Evolutionary conservation across 2,113 vertebrate genomes (phyloP).

Genomic region (Perca flavescens): DNA sequence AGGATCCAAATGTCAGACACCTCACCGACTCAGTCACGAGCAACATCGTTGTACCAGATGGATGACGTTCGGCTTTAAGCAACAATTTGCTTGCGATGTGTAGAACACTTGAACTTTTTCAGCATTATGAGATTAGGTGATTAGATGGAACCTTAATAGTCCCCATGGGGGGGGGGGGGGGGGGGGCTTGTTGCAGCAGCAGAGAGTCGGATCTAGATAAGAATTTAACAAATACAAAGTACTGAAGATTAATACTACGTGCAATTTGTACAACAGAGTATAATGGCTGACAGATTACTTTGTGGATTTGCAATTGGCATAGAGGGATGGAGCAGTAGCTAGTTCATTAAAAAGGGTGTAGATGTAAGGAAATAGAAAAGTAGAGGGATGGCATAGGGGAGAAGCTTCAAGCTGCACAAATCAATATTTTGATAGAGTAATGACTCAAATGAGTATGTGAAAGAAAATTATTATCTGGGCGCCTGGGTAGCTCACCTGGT

Average conservation of each 20-base stretch:
- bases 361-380: background rate
- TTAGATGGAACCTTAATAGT: slow-evolving; percentile 61
- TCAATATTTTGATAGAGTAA: background rate
- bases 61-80: slow-evolving; percentile 49
- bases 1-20: slow-evolving; percentile 50
- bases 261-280: slow-evolving; percentile 30
- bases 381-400: background rate
- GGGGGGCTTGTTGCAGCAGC: slow-evolving; percentile 7
- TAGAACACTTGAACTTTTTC: slow-evolving; percentile 46
- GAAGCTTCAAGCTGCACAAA: background rate
- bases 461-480: background rate
- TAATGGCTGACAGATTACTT: slow-evolving; percentile 26
- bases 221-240: slow-evolving; percentile 44
- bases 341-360: background rate
- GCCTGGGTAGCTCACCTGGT: too few species aligned
- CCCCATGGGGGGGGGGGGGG: slow-evolving; percentile 38
- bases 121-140: slow-evolving; percentile 62
- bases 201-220: slow-evolving; percentile 15
- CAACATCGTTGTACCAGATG: slow-evolving; percentile 48
- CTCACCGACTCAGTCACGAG: slow-evolving; percentile 46
- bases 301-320: slow-evolving; percentile 2
- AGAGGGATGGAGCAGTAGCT: background rate
- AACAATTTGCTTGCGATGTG: slow-evolving; percentile 45
- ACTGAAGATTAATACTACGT: slow-evolving; percentile 19
- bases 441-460: background rate